These are phyloP conservation scores for Nephrotoma flavescens DNA, from an alignment of 2,888 invertebrate species.

Conservation along the genomic window DNA sequence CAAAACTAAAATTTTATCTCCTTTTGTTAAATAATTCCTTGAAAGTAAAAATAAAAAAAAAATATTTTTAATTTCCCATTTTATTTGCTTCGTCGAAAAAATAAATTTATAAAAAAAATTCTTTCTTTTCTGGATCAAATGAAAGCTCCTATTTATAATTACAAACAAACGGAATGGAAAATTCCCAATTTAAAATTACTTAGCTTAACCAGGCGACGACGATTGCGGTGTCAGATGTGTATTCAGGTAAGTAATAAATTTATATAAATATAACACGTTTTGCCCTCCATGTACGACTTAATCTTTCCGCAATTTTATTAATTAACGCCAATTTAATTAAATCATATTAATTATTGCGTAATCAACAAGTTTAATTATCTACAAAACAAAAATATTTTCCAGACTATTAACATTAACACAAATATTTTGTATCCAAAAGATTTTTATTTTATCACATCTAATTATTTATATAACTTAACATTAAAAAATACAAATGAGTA, in stretches of 20 bases:
- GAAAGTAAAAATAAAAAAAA: neutral
- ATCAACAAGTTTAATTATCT: neutral
- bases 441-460: neutral
- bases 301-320: neutral
- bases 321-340: neutral
- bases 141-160: neutral
- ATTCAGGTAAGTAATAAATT: neutral
- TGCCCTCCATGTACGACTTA: no score
- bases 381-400: neutral
- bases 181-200: neutral
- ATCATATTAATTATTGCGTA: neutral
- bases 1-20: neutral
- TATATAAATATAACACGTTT: neutral
- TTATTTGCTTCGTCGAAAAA: neutral
- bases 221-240: no score
- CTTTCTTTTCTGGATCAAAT: neutral
- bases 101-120: neutral
- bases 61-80: neutral
- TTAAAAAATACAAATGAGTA: neutral
- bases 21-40: neutral
- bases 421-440: neutral
- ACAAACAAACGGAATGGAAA: neutral
- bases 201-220: neutral
- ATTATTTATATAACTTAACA: neutral
- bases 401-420: neutral